Percentiles rank a stretch among this genome's conserved stretches.
phyloP scores from a whole-genome alignment of 2,797 vertebrate species.

The Acipenser oxyrinchus region DNA sequence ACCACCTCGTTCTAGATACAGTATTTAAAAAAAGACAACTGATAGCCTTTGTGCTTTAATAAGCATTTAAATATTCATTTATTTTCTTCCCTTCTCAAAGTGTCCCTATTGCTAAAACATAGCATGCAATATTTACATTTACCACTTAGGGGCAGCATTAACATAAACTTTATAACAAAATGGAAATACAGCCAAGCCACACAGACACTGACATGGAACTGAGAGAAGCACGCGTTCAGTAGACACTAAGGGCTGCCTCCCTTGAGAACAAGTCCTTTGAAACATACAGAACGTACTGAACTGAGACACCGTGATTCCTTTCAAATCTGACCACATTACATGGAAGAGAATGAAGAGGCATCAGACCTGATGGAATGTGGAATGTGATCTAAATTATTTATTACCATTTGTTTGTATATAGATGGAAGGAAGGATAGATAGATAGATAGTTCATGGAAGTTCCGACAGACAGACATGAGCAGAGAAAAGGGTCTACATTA shows the following conservation, averaged over 20 bases:
- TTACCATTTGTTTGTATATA: neutral
- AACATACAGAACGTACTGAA: too few relatives aligned
- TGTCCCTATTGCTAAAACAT: constrained; percentile 2
- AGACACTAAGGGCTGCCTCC: neutral
- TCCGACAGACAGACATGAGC: too few relatives aligned
- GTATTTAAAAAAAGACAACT: too few relatives aligned
- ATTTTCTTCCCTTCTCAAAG: neutral
- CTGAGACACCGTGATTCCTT: too few relatives aligned
- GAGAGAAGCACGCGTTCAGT: neutral
- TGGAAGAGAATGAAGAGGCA: too few relatives aligned
- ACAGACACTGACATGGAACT: neutral
- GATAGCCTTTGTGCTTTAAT: too few relatives aligned
- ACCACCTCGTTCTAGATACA: too few relatives aligned
- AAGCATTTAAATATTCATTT: neutral
- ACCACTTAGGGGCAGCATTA: constrained; percentile 76
- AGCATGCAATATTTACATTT: constrained; percentile 71
- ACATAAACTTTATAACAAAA: constrained; percentile 45
- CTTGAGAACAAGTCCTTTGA: too few relatives aligned
- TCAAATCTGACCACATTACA: too few relatives aligned
- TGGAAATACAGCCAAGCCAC: constrained; percentile 3
- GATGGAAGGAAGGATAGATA: neutral
- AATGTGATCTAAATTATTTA: too few relatives aligned
- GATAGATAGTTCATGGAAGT: neutral
- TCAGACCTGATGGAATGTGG: too few relatives aligned
- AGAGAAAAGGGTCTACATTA: too few relatives aligned